Percentiles rank a stretch among this genome's conserved stretches.
phyloP scores from a whole-genome alignment of 2,797 vertebrate species.

The Etheostoma perlongum region DNA sequence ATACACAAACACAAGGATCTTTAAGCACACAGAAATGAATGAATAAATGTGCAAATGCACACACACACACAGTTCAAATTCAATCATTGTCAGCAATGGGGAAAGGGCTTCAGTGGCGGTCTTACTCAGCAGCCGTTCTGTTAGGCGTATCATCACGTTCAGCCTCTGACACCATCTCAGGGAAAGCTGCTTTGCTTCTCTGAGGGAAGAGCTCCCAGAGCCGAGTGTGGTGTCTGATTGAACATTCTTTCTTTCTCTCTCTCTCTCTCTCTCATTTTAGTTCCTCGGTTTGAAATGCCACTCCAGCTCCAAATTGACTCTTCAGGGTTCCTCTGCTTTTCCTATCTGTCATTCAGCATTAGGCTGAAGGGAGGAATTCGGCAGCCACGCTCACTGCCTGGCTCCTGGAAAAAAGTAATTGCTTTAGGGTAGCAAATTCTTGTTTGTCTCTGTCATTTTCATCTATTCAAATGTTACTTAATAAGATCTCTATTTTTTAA shows the following conservation, averaged over 20 bases:
- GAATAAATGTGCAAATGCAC: constrained; percentile 34
- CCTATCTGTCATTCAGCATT: constrained; percentile 77
- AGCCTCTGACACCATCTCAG: constrained; percentile 52
- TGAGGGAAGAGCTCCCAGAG: constrained; percentile 57
- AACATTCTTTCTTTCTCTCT: constrained; percentile 17
- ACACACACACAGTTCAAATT: constrained; percentile 29
- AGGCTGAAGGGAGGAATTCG: constrained; percentile 52
- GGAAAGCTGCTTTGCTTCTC: constrained; percentile 58
- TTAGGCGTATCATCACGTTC: constrained; percentile 54
- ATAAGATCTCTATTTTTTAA: constrained; percentile 41
- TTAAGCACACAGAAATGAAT: constrained; percentile 6
- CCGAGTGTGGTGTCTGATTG: constrained; percentile 61
- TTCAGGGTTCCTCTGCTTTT: constrained; percentile 72
- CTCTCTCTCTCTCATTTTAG: constrained; percentile 56
- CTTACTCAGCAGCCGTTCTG: constrained; percentile 42
- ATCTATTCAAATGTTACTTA: constrained; percentile 35
- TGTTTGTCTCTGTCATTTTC: constrained; percentile 32
- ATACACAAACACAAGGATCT: constrained; percentile 12
- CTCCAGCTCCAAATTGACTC: constrained; percentile 79
- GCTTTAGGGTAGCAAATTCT: constrained; percentile 53
- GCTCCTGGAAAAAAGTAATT: constrained; percentile 47
- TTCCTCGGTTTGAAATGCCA: constrained; percentile 75
- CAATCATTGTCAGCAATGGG: constrained; percentile 39
- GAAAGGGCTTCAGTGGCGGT: constrained; percentile 18
- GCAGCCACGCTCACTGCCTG: constrained; percentile 30